Evolutionary conservation across 2,888 invertebrate species (phyloP).

Genomic region (Cabera pusaria): DNA sequence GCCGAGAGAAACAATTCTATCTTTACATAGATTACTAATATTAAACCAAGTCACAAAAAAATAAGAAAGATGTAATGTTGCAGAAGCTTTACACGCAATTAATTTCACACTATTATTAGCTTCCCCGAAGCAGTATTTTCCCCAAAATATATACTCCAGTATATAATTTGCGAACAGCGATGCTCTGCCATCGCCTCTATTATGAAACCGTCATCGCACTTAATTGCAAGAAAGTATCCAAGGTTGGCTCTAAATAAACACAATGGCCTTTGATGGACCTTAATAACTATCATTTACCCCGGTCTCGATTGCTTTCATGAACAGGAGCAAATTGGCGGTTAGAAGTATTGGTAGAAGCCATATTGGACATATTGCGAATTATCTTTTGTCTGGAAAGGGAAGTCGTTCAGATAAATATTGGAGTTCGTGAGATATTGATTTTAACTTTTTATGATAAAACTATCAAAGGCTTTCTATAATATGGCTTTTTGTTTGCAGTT

Average conservation of each 20-base stretch:
- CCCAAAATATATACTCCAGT: background rate
- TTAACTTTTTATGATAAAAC: too few relatives aligned
- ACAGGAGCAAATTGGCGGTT: conserved; percentile 26
- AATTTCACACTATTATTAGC: too few relatives aligned
- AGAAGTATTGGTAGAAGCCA: conserved; percentile 14
- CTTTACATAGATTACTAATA: too few relatives aligned
- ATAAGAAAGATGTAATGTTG: too few relatives aligned
- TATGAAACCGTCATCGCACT: conserved; percentile 32
- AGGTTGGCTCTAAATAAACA: conserved; percentile 37
- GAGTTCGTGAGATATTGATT: background rate
- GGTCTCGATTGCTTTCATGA: conserved; percentile 34
- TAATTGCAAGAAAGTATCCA: conserved; percentile 40
- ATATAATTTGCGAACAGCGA: conserved; percentile 37
- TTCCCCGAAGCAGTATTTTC: too few relatives aligned
- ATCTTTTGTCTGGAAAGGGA: conserved; percentile 8
- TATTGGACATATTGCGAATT: conserved; percentile 15
- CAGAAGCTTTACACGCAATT: too few relatives aligned
- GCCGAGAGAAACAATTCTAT: too few relatives aligned
- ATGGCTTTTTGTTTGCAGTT: too few relatives aligned
- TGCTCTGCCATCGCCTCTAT: conserved; percentile 32
- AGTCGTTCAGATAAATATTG: conserved; percentile 6
- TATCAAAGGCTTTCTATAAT: too few relatives aligned
- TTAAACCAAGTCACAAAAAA: too few relatives aligned
- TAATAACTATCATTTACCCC: conserved; percentile 52
- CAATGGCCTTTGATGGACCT: conserved; percentile 40